Conservation (phyloP, 2,888 invertebrate species). For the Dexiosoma caninum region DNA sequence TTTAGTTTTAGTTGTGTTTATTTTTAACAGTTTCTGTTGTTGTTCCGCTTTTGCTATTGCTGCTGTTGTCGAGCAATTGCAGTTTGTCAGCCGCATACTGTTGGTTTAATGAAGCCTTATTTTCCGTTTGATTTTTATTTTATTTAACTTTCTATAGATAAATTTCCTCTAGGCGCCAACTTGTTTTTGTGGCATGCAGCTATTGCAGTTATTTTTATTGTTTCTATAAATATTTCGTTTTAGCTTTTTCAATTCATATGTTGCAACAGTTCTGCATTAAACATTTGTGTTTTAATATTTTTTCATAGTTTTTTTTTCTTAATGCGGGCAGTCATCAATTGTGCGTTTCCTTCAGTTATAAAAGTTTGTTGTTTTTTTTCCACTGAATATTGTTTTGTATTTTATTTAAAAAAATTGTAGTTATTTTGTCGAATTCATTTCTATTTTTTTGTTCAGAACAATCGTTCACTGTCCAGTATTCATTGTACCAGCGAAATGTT, state of each 20-base stretch:
- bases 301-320: not conserved
- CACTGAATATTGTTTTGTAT: conserved; percentile 17
- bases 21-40: conserved; percentile 9
- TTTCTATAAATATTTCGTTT: not conserved
- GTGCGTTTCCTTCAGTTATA: not conserved
- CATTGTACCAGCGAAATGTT: conserved; percentile 32
- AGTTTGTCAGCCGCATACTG: conserved; percentile 61
- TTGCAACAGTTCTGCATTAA: conserved; percentile 13
- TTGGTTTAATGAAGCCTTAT: conserved; percentile 48
- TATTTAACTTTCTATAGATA: not conserved
- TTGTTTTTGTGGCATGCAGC: not conserved
- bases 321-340: too few species aligned
- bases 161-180: not conserved
- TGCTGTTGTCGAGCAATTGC: conserved; percentile 55
- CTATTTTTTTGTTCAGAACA: not conserved
- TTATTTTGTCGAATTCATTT: conserved; percentile 29
- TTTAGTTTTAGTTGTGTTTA: conserved; percentile 41
- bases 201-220: not conserved
- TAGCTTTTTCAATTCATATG: conserved; percentile 8
- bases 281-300: not conserved
- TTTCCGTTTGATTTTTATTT: not conserved
- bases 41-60: conserved; percentile 12
- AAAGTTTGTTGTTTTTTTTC: conserved; percentile 32
- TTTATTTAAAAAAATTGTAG: not conserved
- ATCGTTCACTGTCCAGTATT: conserved; percentile 10